Base-by-base conservation (phyloP, 2,797 vertebrate species). In the Catostomus latipinnis region DNA sequence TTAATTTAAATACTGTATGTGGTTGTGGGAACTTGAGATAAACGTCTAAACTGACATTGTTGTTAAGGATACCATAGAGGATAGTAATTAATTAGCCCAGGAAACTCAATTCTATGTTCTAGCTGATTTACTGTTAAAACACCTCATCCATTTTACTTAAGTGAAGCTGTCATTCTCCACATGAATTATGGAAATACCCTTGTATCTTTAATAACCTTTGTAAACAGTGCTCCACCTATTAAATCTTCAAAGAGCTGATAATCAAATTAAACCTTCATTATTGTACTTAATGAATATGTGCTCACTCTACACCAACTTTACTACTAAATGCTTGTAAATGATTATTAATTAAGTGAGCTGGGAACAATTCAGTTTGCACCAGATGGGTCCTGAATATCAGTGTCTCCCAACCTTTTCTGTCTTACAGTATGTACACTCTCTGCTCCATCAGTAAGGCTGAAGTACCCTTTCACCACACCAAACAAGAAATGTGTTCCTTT, bases 301-400 rank as follows among this genome's bases (percentile, higher is more conserved):
- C 12, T 74, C 65, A 71, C 58, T 71, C 11, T 76, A 49, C 58
- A 58, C 67, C 22, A 12, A 56, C 52, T 65, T 69, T 53, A 53
- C 50, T 11, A 62, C 49, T 74, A 52, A 74, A 14, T 13, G 45
- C 67, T 49, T 81, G 60, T 50, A 61, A 69, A 74, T 74, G 14
- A 16, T 52, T 54, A 22, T 52, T 48, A 62, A 52, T 69, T 16
- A 53, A 10, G 48, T 62, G 11, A 78, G 49, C 56, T 53, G 58
- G 22, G 3, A 78, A 54, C 67, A 48, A 16, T 58, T 22, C 57
- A 43, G 50, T 77, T 58, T 72, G 60, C 61, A 71, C 12, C 58
- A 46, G 52, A 50, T 43, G 16, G 1, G 34, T 71, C 5, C 10
- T 69, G 11, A 22, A 74, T 78, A n/a, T 34, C 34, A 34, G 34